Base-by-base conservation (phyloP, 2,888 invertebrate genomes). In the Pemphredon lugubris region DNA sequence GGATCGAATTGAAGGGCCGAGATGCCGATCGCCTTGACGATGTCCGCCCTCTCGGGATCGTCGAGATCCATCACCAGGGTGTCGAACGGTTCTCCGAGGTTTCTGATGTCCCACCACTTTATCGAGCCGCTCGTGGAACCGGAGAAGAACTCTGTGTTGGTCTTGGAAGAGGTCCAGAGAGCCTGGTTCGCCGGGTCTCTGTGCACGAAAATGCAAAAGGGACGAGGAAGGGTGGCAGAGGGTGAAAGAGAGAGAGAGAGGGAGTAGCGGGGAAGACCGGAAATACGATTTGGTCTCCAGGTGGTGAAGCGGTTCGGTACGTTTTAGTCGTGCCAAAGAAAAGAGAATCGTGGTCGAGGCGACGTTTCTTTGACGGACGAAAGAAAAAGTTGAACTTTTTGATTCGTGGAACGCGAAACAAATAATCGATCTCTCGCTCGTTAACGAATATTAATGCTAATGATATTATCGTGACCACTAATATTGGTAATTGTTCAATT, bases 101-200 rank as follows among this genome's bases (percentile, higher is more conserved):
- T 95, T 51, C 96, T 91, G n/a, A 92, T 93, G 86, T 96, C 96
- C 96, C 96, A 96, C 95, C 95, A 95, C 90, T 94, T 93, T 0
- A 96, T 94, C 89, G 95, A 95, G 0, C 98, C 98, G 89, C 97
- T 97, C 2, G 96, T 95, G 0, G 97, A 96, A 0, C 96, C 93
- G 0, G 97, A 97, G 90, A 98, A 97, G 89, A 97, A 97, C 89
- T 98, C 98, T 0, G 96, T 94, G 20, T 97, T 96, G 47, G 96
- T 95, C 91, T 98, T 98, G 1, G 97, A 97, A 86, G 96, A 95
- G 64, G 97, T 95, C 95, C 98, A 98, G 3, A 96, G 91, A 13
- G 96, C 94, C 84, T 86, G 78, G 69, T 75, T 86, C 34, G 77
- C 82, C 21, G 85, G 83, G 5, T 47, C 16, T 30, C 79, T 78